Evolutionary conservation across 1,140 invertebrate species (phyloP), one percentile per base, ranked within the genome.

Genomic region (Phymastichus coffea): DNA sequence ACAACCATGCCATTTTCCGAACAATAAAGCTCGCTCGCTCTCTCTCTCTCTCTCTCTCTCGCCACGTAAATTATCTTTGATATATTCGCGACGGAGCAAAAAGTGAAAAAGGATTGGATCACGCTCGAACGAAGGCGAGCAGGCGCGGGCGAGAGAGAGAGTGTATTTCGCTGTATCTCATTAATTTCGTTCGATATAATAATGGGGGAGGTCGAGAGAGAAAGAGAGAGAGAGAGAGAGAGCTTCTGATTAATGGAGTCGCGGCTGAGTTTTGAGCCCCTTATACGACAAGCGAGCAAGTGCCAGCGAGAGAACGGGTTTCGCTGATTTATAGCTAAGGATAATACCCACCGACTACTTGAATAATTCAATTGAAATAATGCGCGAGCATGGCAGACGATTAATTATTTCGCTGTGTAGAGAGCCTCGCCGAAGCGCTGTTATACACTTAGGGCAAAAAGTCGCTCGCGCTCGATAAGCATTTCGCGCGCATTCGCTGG

Each of bases 121-220:
- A n/a, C n/a, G n/a, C n/a, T n/a, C n/a, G n/a, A n/a, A n/a, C n/a
- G n/a, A n/a, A n/a, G n/a, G n/a, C n/a, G n/a, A n/a, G n/a, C 35
- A 56, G 49, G 28, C 65, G 57, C 35, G 33, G n/a, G 35, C 41
- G 48, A n/a, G n/a, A n/a, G n/a, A n/a, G n/a, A n/a, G 72, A 79
- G 76, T 80, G 77, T 77, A 75, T 79, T 80, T 77, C 76, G 71
- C 68, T 80, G 76, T 79, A 80, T 76, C 76, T 78, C 77, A 80
- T 80, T 80, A 79, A 80, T 80, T 76, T 77, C 72, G 76, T 77
- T 79, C 72, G 64, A 77, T 79, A 78, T 79, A 78, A 80, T 80
- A 80, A 75, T 73, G 66, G 69, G 65, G 66, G 33, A 23, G 2
- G 46, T 2, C 15, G 14, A 33, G 25, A 28, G n/a, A 47, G 44